A percentile compares a stretch with the other conserved stretches of the same genome.
Evolutionary conservation across 2,888 invertebrate species (phyloP).

Genomic region (Ischnus inquisitorius): DNA sequence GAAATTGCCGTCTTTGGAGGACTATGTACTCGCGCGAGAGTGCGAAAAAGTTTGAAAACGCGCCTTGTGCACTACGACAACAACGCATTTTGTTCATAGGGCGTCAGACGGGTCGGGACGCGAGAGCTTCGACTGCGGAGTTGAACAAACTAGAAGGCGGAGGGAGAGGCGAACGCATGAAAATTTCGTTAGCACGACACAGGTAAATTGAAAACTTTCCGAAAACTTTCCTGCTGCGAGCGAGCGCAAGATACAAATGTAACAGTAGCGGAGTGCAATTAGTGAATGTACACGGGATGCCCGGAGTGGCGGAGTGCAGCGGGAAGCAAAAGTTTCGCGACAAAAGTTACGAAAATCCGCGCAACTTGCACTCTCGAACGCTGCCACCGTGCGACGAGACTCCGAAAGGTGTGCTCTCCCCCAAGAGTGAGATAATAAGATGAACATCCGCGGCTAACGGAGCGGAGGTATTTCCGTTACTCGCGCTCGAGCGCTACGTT

Average conservation of each 20-base stretch:
- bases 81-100: background rate
- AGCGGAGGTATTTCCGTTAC: background rate
- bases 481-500: background rate
- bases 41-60: slow-evolving; percentile 2
- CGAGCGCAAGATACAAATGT: background rate
- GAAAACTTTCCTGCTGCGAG: slow-evolving; percentile 12
- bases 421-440: slow-evolving; percentile 5
- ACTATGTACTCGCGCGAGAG: background rate
- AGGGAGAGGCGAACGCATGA: slow-evolving; percentile 15
- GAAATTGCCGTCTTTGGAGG: background rate
- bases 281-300: slow-evolving; percentile 18
- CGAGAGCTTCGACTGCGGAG: slow-evolving; percentile 16
- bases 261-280: slow-evolving; percentile 11
- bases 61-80: background rate
- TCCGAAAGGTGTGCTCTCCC: background rate
- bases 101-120: slow-evolving; percentile 3
- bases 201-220: slow-evolving; percentile 28
- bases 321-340: slow-evolving; percentile 11
- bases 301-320: background rate
- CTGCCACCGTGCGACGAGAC: background rate
- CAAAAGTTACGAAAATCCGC: slow-evolving; percentile 28
- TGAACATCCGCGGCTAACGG: background rate
- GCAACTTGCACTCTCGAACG: background rate
- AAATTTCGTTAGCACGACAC: slow-evolving; percentile 47
- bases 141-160: background rate